Base-by-base conservation (phyloP, 1,140 invertebrate species). In the Mercenaria mercenaria region DNA sequence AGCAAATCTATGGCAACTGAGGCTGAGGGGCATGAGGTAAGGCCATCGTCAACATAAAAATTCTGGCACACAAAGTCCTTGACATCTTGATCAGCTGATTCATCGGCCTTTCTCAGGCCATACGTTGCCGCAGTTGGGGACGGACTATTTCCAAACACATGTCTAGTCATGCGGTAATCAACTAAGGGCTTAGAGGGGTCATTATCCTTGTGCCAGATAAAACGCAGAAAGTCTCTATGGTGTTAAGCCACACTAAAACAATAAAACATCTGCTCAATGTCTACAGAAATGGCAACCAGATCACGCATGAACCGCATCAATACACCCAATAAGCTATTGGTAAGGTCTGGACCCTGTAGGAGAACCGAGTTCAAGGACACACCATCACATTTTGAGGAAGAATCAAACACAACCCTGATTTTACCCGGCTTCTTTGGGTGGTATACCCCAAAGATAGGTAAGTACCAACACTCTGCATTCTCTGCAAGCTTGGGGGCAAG, bases 381-480 rank as follows among this genome's bases (percentile, higher is more conserved):
- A 32, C 86, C 90, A 26, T 90, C 26, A 88, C 26, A 90, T 29
- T 90, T 47, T 4, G 72, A 79, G 10, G 79, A 61, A 2, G 90
- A 91, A 41, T 91, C 90, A 77, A 91, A 91, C 23, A 91, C 87
- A n/a, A 29, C 69, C 15, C 90, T n/a, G 2, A 92, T 74, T 61
- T 91, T 61, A 4, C 39, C 69, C 6, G 88, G 90, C 79, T 91
- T 92, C 61, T 91, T 90, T 0, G 89, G 92, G n/a, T 92, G 88
- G 56, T 89, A 91, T 3, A 93, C 90, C 6, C 80, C 92, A 87
- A 92, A 92, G 0, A 92, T 72, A 3, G 83, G 91, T 29, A 92
- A 39, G 77, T 88, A 91, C 90, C 90, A 90, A 59, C 80, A 91
- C 47, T 92, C 91, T 43, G 20, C 43, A n/a, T 23, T n/a, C 1